Base-by-base conservation (phyloP, 2,113 vertebrate genomes). In the Lipophrys pholis region DNA sequence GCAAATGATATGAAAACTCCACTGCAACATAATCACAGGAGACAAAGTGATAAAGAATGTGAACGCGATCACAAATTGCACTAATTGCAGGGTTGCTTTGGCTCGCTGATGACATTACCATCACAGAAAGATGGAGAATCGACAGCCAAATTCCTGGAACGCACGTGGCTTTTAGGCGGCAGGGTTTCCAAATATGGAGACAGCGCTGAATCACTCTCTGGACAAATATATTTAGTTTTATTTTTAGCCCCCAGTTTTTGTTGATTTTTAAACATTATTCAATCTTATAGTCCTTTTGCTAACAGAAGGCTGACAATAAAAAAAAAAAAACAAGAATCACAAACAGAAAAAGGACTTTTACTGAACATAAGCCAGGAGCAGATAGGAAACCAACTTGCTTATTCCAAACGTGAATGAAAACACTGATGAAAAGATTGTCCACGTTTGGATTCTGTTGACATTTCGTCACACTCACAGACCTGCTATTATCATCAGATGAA, bases 401-500 rank as follows among this genome's bases (percentile, higher is more conserved):
- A 35, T 67, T 48, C 6, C n/a, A 55, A 53, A 35, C 8, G 49
- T 17, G 8, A 59, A 55, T 53, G 11, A 66, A 66, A 66, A 54
- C 0, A 0, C 6, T 10, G 51, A 80, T 60, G 3, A 74, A 61
- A 69, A 40, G 1, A 30, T 42, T 41, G 49, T 14, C 14, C 7
- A 3, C 8, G 16, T 58, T 84, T 58, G 71, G 49, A 87, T 86
- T 85, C 45, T 43, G 61, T 58, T 82, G 76, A 75, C 87, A 87
- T 87, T 83, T 75, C 46, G 8, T 58, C 2, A 30, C 63, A 41
- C 10, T 9, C 9, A 10, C 42, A 81, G 76, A 73, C 76, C 71
- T 79, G 63, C 87, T 70, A 88, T 90, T 89, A 86, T 83, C 78
- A 90, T 90, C 83, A 89, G 86, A 69, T 7, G 40, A 52, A 69